Evolutionary conservation across 2,113 vertebrate species (phyloP), one percentile per base, ranked within the genome.

Genomic region (Esox niger): DNA sequence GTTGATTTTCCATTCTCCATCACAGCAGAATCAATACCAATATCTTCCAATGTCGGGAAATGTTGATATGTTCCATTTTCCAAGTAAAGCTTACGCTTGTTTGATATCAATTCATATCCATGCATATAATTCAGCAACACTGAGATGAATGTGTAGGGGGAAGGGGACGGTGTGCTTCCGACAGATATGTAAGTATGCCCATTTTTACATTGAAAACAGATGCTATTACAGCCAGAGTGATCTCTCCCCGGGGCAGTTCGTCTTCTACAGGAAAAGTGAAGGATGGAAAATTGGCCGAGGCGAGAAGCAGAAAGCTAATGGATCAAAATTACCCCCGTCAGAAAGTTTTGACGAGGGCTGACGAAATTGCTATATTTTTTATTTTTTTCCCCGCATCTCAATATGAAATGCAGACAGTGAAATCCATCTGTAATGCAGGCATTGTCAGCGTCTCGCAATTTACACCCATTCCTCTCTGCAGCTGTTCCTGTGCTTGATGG

Each of bases 401-500:
- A 87, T 86, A 88, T 84, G 81, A 90, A 82, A 90, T 72, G 72
- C 86, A 91, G 89, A 91, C 84, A 89, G 86, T 88, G 88, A 91
- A 92, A 91, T 91, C 89, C 87, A 91, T 91, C 90, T 91, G 88
- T 88, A 90, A 89, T 82, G 73, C 79, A 76, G 88, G 81, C 88
- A 90, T 91, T 91, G 91, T 92, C 89, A 89, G 86, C 80, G 86
- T 80, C 84, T 89, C 69, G 80, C 90, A 91, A 90, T 92, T 91
- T 90, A 91, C 88, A 90, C 90, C 84, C 87, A 87, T 91, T 88
- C 83, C 82, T 90, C 88, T 91, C 82, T 79, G 86, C 87, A 85
- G 87, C 89, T 83, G 85, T 91, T 91, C 89, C 88, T 90, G 89
- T 92, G 91, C 88, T 89, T 91, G 90, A 91, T 91, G 89, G 88